Base-by-base conservation (phyloP, 2,888 invertebrate genomes). In the Caenorhabditis zanzibari region DNA sequence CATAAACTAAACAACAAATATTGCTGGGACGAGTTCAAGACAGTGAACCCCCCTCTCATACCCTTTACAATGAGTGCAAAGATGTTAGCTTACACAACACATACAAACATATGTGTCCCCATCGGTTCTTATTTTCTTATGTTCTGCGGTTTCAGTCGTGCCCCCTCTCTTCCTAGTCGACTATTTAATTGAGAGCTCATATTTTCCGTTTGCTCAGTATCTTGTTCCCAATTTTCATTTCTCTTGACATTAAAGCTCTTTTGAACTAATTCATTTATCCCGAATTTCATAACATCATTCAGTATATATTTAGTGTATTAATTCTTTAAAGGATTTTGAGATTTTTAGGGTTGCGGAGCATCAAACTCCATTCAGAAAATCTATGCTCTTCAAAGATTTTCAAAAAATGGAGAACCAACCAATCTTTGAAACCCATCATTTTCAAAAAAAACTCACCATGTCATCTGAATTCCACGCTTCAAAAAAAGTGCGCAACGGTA, bases 1-100 rank as follows among this genome's bases (percentile, higher is more conserved):
- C 81, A 81, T 81, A 81, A 81, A 81, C 81, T 75, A 75, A 75
- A 81, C 63, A 81, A 81, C 75, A 81, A 81, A 81, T 71, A 81
- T 59, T 81, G 81, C 69, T 38, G 68, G 35, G 38, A 69, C 19
- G 69, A 79, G 79, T 79, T 79, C 79, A 71, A 38, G 47, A 71
- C 52, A 59, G 68, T 68, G 76, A 76, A 76, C 76, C 59, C 59
- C 54, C 24, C 49, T 44, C 52, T 41, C 49, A 16, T 19, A 12
- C 24, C n/a, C 44, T 44, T 22, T 38, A 26, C 38, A 58, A 44
- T 79, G 63, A 79, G 79, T 71, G 79, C 69, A 69, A 68, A 56
- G 69, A 64, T 56, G 61, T 59, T 77, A 54, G 52, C 68, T 47
- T 49, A 64, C 76, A 52, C 63, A 63, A 64, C 76, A 52, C 47